These are phyloP conservation scores for Nematolebias whitei DNA, from an alignment of 2,113 vertebrate species.

Conservation along the genomic window DNA sequence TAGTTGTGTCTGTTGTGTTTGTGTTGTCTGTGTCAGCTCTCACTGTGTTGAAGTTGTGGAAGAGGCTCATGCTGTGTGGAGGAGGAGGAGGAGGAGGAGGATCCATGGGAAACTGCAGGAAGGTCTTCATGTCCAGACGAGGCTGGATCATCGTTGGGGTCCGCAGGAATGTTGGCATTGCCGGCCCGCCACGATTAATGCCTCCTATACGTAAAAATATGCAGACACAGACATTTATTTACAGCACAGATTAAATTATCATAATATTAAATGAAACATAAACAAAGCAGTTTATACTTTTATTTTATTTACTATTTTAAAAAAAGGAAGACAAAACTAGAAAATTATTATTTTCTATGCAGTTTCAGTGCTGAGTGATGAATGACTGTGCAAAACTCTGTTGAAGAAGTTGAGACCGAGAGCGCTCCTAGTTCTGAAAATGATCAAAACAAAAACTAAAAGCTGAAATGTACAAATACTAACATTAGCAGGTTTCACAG, in stretches of 20 bases:
- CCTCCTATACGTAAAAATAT: slow-evolving; percentile 68
- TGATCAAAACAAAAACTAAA: no score
- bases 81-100: slow-evolving; percentile 73
- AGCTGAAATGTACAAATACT: no score
- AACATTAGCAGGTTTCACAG: no score
- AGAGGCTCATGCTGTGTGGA: slow-evolving; percentile 79
- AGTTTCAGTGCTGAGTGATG: no score
- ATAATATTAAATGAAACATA: not conserved
- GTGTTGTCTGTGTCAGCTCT: slow-evolving; percentile 38
- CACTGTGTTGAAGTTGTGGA: slow-evolving; percentile 84
- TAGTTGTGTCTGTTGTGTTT: not conserved
- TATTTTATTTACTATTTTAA: not conserved
- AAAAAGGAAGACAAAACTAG: not conserved
- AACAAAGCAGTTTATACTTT: not conserved
- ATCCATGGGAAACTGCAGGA: slow-evolving; percentile 83
- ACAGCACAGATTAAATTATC: not conserved
- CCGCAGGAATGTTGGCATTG: slow-evolving; percentile 81
- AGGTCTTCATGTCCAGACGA: slow-evolving; percentile 84
- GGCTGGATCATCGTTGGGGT: slow-evolving; percentile 81
- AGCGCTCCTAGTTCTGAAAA: no score
- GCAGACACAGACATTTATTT: slow-evolving; percentile 7
- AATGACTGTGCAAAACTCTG: no score
- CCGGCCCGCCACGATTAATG: slow-evolving; percentile 79
- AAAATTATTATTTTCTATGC: no score
- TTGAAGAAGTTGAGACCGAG: no score